Percentiles rank a stretch among this genome's conserved stretches.
phyloP scores from a whole-genome alignment of 2,113 vertebrate genomes.

The Nerophis lumbriciformis region DNA sequence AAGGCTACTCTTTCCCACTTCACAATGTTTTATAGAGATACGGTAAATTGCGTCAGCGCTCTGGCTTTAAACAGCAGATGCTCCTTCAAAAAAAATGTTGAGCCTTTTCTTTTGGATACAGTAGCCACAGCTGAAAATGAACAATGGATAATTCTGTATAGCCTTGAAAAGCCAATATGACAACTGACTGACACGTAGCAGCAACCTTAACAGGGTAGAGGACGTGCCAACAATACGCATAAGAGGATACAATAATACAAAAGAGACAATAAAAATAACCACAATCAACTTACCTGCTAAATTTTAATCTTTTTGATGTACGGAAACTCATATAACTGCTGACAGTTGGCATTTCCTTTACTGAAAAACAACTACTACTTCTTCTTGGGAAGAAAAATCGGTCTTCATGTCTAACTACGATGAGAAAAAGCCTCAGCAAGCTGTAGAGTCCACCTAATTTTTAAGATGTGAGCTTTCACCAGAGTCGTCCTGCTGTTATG shows the following conservation, averaged over 20 bases:
- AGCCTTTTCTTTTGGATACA: not conserved
- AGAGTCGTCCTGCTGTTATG: slow-evolving; percentile 4
- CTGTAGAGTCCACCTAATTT: not conserved
- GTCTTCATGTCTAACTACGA: slow-evolving; percentile 20
- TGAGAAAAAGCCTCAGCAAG: not conserved
- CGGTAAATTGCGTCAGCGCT: not conserved
- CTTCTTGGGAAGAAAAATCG: no score
- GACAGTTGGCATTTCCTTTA: slow-evolving; percentile 58
- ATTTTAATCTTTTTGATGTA: slow-evolving; percentile 55
- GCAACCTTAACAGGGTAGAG: not conserved
- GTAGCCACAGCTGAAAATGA: not conserved
- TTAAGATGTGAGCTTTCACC: not conserved
- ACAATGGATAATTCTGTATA: not conserved
- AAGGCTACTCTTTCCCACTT: not conserved
- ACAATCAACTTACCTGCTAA: slow-evolving; percentile 51
- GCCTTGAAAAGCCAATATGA: not conserved
- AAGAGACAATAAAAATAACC: not conserved
- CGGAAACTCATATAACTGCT: slow-evolving; percentile 69
- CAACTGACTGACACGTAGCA: not conserved
- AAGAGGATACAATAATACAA: not conserved
- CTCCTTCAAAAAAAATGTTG: not conserved
- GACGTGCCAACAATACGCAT: not conserved
- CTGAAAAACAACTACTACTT: not conserved
- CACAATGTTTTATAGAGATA: slow-evolving; percentile 4
- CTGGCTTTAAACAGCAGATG: not conserved